These are phyloP conservation scores for Boloria selene DNA, from an alignment of 2,888 invertebrate species.

Conservation along the genomic window DNA sequence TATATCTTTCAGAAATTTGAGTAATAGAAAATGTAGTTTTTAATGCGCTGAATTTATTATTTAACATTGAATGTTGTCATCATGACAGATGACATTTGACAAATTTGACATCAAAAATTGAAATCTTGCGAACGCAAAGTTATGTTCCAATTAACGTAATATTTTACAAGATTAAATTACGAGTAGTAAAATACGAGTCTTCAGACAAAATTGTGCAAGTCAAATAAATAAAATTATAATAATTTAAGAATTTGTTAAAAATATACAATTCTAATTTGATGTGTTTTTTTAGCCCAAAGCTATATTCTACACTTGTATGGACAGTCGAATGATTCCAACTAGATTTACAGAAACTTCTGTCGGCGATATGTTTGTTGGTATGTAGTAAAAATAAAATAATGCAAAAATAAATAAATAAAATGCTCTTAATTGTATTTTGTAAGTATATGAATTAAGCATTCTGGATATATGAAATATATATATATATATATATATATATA, in stretches of 20 bases:
- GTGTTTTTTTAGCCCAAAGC: constrained; percentile 91
- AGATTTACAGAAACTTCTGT: constrained; percentile 97
- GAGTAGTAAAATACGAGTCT: no score
- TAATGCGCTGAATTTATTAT: constrained; percentile 5
- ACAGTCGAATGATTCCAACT: constrained; percentile 98
- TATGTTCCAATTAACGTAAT: no score
- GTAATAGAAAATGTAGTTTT: not conserved
- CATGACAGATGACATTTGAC: constrained; percentile 8
- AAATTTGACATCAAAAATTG: not conserved
- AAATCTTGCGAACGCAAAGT: not conserved
- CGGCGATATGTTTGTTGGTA: constrained; percentile 98
- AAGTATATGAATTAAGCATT: not conserved
- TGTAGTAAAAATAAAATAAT: constrained; percentile 56
- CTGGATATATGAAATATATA: not conserved
- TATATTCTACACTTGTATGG: constrained; percentile 98
- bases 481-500: no score
- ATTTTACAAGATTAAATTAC: no score
- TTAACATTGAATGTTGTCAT: constrained; percentile 14
- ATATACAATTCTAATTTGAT: not conserved
- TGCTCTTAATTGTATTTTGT: not conserved
- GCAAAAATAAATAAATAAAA: not conserved
- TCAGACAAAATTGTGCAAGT: no score
- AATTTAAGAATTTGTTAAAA: not conserved
- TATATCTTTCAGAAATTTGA: not conserved
- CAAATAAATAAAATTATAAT: not conserved